Base-by-base conservation (phyloP, 53 echinoderm and acorn worm species). In the Paelopatides confundens region DNA sequence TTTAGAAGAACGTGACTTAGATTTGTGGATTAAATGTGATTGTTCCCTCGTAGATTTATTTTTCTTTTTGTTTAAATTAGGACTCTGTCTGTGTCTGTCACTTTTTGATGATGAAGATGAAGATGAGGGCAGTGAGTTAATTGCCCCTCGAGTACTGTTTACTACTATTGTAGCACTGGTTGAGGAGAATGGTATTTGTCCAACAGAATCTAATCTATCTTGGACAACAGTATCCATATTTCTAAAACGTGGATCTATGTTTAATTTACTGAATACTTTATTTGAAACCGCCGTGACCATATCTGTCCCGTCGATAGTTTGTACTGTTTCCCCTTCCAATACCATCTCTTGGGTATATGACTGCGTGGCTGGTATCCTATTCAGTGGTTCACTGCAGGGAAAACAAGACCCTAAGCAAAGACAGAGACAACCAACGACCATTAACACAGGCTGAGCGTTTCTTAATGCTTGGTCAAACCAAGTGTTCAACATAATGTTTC, bases 341-440 rank as follows among this genome's bases (percentile, higher is more conserved):
- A 21, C 15, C 58, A 21, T 21, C 54, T 21, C 23, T 23, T 5
- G 5, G 5, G 58, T 58, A 15, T 58, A 18, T 23, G 58, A 58
- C 58, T 58, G 74, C 39, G 74, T 31, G 34, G 53, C 49, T 4
- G 31, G 24, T 81, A 81, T 53, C 49, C 81, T 81, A 52, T 81
- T 81, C 17, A 81, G 81, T 52, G 81, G 81, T 50, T 81, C 81
- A 81, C 81, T 81, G 13, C 53, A 81, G 49, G 81, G 81, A 58
- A 50, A 81, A 54, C 81, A 81, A 51, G 81, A 81, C 46, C 62
- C 81, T 81, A 81, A 53, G 29, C 53, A 28, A 34, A 81, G 58
- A 31, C 62, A 81, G 26, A 81, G 31, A 81, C 81, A 81, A 47
- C 53, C 53, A 5, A 81, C 31, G 21, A 54, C 81, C 32, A 81